phyloP scores from a whole-genome alignment of 1,140 invertebrate genomes.

The Cyclina sinensis region DNA sequence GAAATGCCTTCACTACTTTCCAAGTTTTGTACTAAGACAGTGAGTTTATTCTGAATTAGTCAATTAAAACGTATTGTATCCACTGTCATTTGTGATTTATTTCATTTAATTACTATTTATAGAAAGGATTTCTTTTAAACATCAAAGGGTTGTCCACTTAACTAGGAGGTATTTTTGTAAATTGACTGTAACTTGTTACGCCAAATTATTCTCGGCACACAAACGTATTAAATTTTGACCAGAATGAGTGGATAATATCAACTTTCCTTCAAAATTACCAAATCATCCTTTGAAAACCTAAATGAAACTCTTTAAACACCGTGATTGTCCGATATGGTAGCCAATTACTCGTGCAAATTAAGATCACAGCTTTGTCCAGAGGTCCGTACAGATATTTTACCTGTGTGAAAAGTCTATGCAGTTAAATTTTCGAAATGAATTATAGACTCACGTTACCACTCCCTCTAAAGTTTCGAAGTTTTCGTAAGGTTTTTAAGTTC shows the following conservation, averaged over 20 bases:
- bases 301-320: constrained; percentile 23
- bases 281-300: background rate
- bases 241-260: background rate
- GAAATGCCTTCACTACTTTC: no score
- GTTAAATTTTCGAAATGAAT: no score
- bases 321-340: background rate
- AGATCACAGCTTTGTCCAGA: no score
- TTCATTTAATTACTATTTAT: background rate
- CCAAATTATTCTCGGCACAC: background rate
- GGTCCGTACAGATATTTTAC: no score
- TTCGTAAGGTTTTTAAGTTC: no score
- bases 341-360: background rate
- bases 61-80: background rate
- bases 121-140: background rate
- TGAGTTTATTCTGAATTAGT: background rate
- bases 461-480: no score
- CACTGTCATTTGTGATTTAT: background rate
- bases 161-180: constrained; percentile 36
- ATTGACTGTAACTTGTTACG: constrained; percentile 4
- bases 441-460: no score
- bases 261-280: background rate
- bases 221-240: constrained; percentile 13
- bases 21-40: no score
- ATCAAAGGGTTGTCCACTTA: constrained; percentile 14
- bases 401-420: no score